Conservation (phyloP, 1,140 invertebrate genomes). For the Physella acuta region DNA sequence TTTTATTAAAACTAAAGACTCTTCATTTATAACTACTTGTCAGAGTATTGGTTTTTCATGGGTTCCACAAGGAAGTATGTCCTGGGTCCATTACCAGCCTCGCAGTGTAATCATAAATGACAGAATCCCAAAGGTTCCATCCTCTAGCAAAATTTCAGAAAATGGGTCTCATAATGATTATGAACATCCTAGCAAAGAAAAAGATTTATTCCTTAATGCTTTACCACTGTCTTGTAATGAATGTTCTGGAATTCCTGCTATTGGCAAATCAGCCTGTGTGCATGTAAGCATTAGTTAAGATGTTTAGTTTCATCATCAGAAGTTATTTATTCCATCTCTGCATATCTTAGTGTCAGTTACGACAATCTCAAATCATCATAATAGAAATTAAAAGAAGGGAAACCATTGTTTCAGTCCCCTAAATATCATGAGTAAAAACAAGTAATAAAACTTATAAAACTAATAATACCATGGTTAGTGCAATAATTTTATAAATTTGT, state of each 20-base stretch:
- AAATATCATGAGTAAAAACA: too few relatives aligned
- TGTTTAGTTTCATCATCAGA: too few relatives aligned
- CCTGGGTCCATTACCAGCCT: slow-evolving; percentile 34
- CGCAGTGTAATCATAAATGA: neutral
- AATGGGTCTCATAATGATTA: neutral
- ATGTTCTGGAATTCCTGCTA: slow-evolving; percentile 25
- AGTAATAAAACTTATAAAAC: too few relatives aligned
- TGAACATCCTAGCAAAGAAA: neutral
- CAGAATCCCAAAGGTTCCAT: neutral
- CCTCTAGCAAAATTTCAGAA: neutral
- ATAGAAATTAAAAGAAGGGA: too few relatives aligned
- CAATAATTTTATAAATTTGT: too few relatives aligned
- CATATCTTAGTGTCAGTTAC: too few relatives aligned
- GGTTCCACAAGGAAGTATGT: slow-evolving; percentile 44
- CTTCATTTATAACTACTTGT: slow-evolving; percentile 35
- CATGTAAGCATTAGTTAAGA: slow-evolving; percentile 25
- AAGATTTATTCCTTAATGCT: slow-evolving; percentile 28
- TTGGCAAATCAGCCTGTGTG: slow-evolving; percentile 1
- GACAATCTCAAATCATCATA: too few relatives aligned
- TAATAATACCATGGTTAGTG: too few relatives aligned
- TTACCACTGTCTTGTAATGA: slow-evolving; percentile 31
- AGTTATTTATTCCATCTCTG: too few relatives aligned
- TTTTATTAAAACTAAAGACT: slow-evolving; percentile 40
- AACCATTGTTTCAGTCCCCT: too few relatives aligned
- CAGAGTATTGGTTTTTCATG: slow-evolving; percentile 40